phyloP scores from a whole-genome alignment of 2,888 invertebrate species.

The Drosophila aldrichi region DNA sequence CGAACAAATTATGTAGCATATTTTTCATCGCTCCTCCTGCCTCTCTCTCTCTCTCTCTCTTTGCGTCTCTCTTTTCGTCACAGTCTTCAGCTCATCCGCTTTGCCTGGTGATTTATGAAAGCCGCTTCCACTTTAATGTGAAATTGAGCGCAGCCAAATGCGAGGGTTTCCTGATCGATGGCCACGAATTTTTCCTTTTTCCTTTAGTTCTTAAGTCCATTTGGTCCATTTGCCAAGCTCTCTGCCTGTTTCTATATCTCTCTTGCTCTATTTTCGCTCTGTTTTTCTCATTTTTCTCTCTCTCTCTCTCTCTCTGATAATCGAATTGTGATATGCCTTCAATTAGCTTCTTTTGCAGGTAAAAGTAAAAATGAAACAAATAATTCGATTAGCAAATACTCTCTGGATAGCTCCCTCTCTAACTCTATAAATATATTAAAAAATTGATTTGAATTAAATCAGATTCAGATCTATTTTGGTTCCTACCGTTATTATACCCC shows the following conservation, averaged over 20 bases:
- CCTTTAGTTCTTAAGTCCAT: conserved; percentile 1
- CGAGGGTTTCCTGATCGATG: conserved; percentile 11
- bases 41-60: not conserved
- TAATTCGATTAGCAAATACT: not conserved
- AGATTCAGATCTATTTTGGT: not conserved
- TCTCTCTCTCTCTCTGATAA: not conserved
- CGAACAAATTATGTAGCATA: conserved; percentile 76
- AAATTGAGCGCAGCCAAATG: conserved; percentile 58
- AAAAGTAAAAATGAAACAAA: no score
- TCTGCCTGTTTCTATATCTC: not conserved
- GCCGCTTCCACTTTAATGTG: conserved; percentile 43
- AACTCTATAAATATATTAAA: no score
- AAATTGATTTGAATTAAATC: no score
- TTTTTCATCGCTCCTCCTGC: conserved; percentile 44
- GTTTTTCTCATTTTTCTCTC: not conserved
- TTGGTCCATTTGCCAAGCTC: not conserved
- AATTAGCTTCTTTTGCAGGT: conserved; percentile 50
- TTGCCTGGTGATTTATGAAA: conserved; percentile 55
- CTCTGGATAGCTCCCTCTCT: not conserved
- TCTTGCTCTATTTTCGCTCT: not conserved
- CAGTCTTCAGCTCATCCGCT: not conserved
- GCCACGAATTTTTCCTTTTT: not conserved
- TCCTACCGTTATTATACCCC: not conserved
- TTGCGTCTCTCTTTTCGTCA: not conserved
- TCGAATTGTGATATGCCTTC: conserved; percentile 53